These are phyloP conservation scores for Betta splendens DNA, from an alignment of 2,797 vertebrate genomes.

Conservation along the genomic window DNA sequence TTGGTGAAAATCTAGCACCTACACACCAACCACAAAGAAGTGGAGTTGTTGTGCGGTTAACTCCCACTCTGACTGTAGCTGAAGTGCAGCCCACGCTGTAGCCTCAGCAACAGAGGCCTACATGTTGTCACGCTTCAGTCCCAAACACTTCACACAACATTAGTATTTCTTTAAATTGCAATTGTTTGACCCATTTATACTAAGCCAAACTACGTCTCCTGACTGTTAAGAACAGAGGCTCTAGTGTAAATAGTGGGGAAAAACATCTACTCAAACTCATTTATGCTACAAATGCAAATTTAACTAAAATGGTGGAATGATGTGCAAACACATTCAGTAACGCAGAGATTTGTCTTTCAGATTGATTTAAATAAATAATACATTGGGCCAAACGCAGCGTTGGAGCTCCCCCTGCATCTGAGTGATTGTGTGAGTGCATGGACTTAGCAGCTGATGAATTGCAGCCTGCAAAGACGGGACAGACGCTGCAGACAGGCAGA, in stretches of 20 bases:
- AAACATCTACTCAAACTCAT: constrained; percentile 17
- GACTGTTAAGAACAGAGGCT: not conserved
- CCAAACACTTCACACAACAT: not conserved
- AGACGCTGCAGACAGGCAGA: constrained; percentile 23
- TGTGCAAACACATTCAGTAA: not conserved
- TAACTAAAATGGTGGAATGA: constrained; percentile 4
- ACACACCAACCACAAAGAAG: too few relatives aligned
- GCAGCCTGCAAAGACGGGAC: constrained; percentile 4
- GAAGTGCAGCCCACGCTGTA: constrained; percentile 3
- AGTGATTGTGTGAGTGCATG: not conserved
- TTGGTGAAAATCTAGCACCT: too few relatives aligned
- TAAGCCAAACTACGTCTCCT: not conserved
- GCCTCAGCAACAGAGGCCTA: not conserved
- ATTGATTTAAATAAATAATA: constrained; percentile 1
- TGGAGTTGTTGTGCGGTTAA: constrained; percentile 15
- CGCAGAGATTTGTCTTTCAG: constrained; percentile 6
- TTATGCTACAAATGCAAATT: constrained; percentile 2
- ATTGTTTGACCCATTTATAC: not conserved
- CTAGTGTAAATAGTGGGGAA: constrained; percentile 5
- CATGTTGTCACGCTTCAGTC: not conserved
- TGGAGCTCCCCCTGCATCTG: not conserved
- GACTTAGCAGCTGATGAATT: constrained; percentile 18
- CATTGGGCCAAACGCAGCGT: not conserved
- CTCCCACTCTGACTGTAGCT: constrained; percentile 10
- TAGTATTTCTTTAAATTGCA: not conserved